Base-by-base conservation (phyloP, 2,113 vertebrate species). In the Pseudorectes ferrugineus region DNA sequence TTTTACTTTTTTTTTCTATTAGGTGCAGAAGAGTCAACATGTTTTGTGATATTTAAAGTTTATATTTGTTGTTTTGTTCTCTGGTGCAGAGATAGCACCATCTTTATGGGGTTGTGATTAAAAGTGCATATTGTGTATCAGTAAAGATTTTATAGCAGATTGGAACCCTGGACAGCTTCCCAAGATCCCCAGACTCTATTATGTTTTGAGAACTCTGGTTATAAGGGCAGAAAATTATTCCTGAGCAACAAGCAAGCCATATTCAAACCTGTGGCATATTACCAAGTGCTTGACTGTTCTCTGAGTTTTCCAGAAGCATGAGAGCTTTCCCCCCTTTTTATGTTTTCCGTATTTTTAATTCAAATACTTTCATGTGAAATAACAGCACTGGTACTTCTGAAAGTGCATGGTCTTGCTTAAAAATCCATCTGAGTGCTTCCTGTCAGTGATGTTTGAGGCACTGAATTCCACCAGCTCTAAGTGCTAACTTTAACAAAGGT, bases 201-300 rank as follows among this genome's bases (percentile, higher is more conserved):
- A 67, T 95, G 82, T 74, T 93, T 93, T 71, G 75, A 94, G 63
- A 90, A 88, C 72, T 90, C 82, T 92, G 92, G 88, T 96, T 92
- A 88, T 88, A 94, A 92, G 85, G 90, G 91, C 92, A 92, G 93
- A 96, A 94, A 83, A 94, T 92, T 83, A 90, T 48, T 62, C 67
- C 75, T 86, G 75, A 90, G 38, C 48, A 83, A 57, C 59, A 88
- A 94, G 71, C 40, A 90, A 74, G 25, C 25, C 74, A 29, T 49
- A 22, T 80, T 90, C 54, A 62, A 86, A 95, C 72, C 57, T 74
- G 48, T 80, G 82, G 85, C 79, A 21, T 74, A 21, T 70, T 94
- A 80, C 85, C 88, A 84, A 94, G 49, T 63, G 31, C 36, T 73
- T 75, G n/a, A 40, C 48, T 93, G 25, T 84, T 66, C 68, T 71